A percentile compares a stretch with the other conserved stretches of the same genome.
phyloP scores from a whole-genome alignment of 2,113 vertebrate genomes.

The Cheirogaleus medius region DNA sequence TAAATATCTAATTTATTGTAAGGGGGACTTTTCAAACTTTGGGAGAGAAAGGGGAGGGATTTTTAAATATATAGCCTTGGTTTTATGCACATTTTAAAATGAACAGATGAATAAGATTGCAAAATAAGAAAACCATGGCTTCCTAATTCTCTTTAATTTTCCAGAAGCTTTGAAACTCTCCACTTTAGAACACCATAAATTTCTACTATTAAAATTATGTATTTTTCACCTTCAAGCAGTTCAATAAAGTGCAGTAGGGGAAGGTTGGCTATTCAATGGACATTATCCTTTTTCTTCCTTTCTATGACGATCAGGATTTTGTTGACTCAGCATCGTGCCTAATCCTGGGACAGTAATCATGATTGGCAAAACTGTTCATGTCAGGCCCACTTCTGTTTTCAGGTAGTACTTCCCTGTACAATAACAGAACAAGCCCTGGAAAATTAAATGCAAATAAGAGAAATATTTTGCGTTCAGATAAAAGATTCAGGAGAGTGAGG shows the following conservation, averaged over 20 bases:
- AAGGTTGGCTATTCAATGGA: background rate
- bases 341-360: background rate
- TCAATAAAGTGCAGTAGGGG: background rate
- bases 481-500: background rate
- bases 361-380: background rate
- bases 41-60: background rate
- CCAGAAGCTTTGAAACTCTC: background rate
- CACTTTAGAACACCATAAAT: background rate
- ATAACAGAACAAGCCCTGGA: background rate
- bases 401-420: background rate
- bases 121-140: background rate
- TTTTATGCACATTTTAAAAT: background rate
- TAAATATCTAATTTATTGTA: background rate
- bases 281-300: background rate
- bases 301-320: background rate
- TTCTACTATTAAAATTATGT: background rate
- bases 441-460: background rate
- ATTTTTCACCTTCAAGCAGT: background rate
- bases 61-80: background rate
- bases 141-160: background rate
- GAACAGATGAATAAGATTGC: background rate
- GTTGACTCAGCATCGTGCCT: too few species aligned
- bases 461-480: background rate
- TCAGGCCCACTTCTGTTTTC: background rate
- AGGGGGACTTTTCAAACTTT: background rate